Evolutionary conservation across 2,888 invertebrate species (phyloP), one percentile per base, ranked within the genome.

Genomic region (Plagodis pulveraria): DNA sequence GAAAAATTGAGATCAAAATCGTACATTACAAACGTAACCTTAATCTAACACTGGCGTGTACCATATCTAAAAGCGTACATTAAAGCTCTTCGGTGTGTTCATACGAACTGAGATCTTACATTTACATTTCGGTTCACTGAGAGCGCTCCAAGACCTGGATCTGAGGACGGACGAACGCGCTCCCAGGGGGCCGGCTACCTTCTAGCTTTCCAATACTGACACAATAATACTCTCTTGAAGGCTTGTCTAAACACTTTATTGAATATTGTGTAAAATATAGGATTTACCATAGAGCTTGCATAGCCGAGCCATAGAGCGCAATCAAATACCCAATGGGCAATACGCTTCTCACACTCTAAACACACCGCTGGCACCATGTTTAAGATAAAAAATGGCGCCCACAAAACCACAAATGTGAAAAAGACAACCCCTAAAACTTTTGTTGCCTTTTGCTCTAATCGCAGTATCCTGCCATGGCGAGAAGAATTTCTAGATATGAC

Each of bases 301-400:
- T 98, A 98, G 22, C 98, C 98, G 64, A 98, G 91, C 98, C 98
- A 98, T 48, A 98, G 95, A 58, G 97, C 98, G 63, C 97, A 94
- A 80, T 97, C 97, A 76, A 97, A 96, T 46, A 98, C 96, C 94
- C 97, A 96, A 66, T 94, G 94, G 53, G 96, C 94, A 51, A 97
- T 95, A 58, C 95, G 93, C 42, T 94, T 94, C 76, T 97, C 97
- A 77, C 98, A 98, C 67, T 96, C 94, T 7, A 95, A 94, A 76
- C 98, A 98, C 7, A 98, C 94, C 0, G 96, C 96, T 10, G 97
- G 96, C 66, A 98, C 91, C 79, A 98, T 94, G 80, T 98, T 98
- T 9, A 98, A 93, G 6, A 97, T 96, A 85, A 98, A 98, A 89
- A 98, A 98, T 9, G 98, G 98, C n/a, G 98, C 97, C 98, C 98